A percentile compares a stretch with the other conserved stretches of the same genome.
phyloP scores from a whole-genome alignment of 2,113 vertebrate species.

The Colinus virginianus region DNA sequence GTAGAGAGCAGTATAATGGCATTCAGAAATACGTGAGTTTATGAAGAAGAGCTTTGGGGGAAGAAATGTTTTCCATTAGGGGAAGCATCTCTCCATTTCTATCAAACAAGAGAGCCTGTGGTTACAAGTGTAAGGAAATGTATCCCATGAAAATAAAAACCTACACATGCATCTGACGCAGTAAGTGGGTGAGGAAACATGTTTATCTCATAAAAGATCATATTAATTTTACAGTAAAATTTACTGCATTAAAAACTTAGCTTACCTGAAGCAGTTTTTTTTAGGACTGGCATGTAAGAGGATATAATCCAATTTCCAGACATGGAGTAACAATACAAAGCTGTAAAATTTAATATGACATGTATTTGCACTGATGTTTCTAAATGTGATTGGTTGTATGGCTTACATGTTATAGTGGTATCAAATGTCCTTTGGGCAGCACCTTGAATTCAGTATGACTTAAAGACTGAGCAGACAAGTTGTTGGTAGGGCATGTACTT shows the following conservation, averaged over 20 bases:
- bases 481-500: rapidly evolving
- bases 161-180: rapidly evolving
- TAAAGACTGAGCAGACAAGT: neutral
- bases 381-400: neutral
- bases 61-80: neutral
- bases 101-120: neutral
- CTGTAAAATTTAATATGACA: neutral
- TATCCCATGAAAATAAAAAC: neutral
- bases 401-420: neutral
- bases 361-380: neutral
- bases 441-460: neutral
- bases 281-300: neutral
- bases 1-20: neutral
- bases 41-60: neutral
- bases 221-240: neutral
- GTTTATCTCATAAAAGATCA: neutral
- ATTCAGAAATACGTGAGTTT: neutral
- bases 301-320: neutral
- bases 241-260: neutral
- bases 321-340: neutral
- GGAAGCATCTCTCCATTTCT: neutral
- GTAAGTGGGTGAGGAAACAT: neutral
- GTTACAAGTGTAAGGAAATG: neutral
- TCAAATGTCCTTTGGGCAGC: neutral
- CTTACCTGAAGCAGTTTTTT: neutral